phyloP scores from a whole-genome alignment of 2,113 vertebrate species.

The Dicrurus megarhynchus region DNA sequence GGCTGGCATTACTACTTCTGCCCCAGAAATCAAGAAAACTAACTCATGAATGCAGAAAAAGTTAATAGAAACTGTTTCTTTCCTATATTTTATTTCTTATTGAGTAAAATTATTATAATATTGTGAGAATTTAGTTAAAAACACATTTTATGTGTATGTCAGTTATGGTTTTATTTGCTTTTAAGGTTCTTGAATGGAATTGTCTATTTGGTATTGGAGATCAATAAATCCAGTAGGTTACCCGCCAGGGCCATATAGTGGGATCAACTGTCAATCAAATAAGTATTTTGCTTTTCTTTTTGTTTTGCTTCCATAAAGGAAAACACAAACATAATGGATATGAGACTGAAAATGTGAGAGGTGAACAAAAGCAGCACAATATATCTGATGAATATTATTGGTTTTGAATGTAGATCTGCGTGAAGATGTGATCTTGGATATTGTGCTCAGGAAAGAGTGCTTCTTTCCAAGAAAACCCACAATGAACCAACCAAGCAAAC shows the following conservation, averaged over 20 bases:
- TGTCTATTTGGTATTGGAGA: neutral
- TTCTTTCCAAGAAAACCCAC: neutral
- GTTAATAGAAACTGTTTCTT: neutral
- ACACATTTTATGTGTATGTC: neutral
- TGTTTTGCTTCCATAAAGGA: neutral
- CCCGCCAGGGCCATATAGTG: neutral
- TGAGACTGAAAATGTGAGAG: neutral
- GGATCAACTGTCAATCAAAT: neutral
- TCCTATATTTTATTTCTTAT: neutral
- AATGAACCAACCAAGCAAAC: neutral
- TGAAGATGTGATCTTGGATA: neutral
- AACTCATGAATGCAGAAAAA: neutral
- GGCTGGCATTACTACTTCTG: neutral
- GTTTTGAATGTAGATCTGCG: neutral
- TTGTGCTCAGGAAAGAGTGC: neutral
- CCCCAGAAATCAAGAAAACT: neutral
- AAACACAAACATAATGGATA: neutral
- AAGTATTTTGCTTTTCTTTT: neutral
- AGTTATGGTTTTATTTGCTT: neutral
- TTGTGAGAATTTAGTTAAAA: neutral
- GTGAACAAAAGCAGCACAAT: neutral
- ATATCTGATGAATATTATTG: neutral
- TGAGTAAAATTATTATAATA: neutral
- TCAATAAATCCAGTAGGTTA: neutral
- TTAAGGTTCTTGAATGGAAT: neutral